Conservation (phyloP, 2,888 invertebrate species). For the Podotricha telesiphe region DNA sequence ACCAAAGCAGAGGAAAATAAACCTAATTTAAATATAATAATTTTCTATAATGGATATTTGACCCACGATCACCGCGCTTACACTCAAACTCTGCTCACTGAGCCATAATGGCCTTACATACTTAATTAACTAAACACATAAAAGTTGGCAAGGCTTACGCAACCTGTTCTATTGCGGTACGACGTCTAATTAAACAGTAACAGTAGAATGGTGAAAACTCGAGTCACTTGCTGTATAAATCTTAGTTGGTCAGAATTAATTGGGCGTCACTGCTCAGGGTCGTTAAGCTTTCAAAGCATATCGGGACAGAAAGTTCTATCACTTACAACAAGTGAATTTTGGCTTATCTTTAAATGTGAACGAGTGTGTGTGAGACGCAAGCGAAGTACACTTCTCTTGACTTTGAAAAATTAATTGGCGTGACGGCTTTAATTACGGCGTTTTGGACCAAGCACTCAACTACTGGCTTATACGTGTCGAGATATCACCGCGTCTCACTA, state of each 20-base stretch:
- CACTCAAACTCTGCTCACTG: not conserved
- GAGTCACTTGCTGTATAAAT: conserved; percentile 55
- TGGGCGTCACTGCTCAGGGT: conserved; percentile 58
- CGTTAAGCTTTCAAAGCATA: conserved; percentile 68
- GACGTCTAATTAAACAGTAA: conserved; percentile 55
- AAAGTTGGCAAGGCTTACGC: conserved; percentile 20
- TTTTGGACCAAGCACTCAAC: conserved; percentile 53
- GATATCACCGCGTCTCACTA: conserved; percentile 45
- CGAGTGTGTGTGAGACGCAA: conserved; percentile 11
- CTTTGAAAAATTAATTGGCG: conserved; percentile 81
- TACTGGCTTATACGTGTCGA: conserved; percentile 42
- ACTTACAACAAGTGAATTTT: conserved; percentile 41
- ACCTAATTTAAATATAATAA: too few species aligned
- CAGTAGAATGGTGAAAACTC: conserved; percentile 44
- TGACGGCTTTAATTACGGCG: conserved; percentile 73
- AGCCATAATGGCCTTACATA: not conserved
- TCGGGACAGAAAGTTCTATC: conserved; percentile 54
- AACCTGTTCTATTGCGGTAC: conserved; percentile 38
- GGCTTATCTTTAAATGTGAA: not conserved
- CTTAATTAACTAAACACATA: conserved; percentile 8
- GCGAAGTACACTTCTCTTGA: conserved; percentile 59
- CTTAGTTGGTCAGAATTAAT: conserved; percentile 67
- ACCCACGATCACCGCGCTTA: not conserved
- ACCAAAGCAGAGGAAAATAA: too few species aligned
- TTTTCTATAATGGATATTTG: too few species aligned